Conservation (phyloP, 2,113 vertebrate genomes). For the Nyctibius bracteatus region DNA sequence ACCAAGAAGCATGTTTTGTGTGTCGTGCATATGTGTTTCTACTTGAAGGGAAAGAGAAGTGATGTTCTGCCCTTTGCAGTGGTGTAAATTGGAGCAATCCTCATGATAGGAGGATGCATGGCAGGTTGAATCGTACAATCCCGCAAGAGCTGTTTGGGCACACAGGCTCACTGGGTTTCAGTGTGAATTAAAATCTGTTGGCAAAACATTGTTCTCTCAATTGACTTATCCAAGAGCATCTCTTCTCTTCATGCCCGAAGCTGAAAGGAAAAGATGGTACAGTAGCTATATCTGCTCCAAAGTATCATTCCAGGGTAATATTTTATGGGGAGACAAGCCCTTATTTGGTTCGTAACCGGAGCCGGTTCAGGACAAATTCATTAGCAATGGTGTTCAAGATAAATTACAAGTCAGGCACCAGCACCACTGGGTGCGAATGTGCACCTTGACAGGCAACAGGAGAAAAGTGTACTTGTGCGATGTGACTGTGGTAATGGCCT, state of each 20-base stretch:
- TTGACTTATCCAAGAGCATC: neutral
- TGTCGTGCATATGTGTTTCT: neutral
- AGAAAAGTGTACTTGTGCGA: neutral
- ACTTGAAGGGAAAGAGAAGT: neutral
- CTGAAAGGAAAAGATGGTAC: neutral
- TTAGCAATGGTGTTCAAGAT: neutral
- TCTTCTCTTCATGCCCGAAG: neutral
- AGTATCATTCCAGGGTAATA: neutral
- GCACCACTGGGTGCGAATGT: neutral
- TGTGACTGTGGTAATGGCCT: neutral
- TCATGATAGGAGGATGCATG: accelerated
- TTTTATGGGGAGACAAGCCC: neutral
- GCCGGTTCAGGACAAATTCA: neutral
- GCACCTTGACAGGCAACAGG: neutral
- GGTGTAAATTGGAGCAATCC: neutral
- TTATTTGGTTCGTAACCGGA: neutral
- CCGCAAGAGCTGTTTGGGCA: neutral
- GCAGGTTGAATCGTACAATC: neutral
- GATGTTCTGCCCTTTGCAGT: neutral
- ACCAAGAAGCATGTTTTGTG: neutral
- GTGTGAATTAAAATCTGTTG: neutral
- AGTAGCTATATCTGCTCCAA: neutral
- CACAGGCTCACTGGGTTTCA: neutral
- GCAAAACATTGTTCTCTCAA: neutral
- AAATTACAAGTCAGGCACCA: neutral